These are phyloP conservation scores for Crocallis elinguaria DNA, from an alignment of 2,888 invertebrate genomes.

Conservation along the genomic window DNA sequence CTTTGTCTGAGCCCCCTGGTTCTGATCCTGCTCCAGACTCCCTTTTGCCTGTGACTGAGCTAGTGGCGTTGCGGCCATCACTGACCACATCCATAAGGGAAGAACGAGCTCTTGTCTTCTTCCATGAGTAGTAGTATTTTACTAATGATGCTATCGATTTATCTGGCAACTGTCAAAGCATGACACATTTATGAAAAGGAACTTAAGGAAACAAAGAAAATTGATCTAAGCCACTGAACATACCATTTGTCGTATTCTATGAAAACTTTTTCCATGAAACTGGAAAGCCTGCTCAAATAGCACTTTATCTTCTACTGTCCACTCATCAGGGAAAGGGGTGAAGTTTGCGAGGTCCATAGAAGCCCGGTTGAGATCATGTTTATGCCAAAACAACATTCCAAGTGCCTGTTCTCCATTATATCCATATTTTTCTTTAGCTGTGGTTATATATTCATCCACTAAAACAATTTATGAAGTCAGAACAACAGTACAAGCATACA, in stretches of 20 bases:
- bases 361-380: constrained; percentile 96
- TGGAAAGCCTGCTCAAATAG: constrained; percentile 99
- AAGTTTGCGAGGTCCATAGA: constrained; percentile 97
- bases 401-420: constrained; percentile 99
- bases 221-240: constrained; percentile 40
- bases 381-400: constrained; percentile 99
- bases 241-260: constrained; percentile 98
- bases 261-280: constrained; percentile 99
- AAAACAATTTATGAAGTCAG: constrained; percentile 1
- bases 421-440: constrained; percentile 98
- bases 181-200: not conserved
- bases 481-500: not conserved
- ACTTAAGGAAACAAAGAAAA: constrained; percentile 21
- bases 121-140: constrained; percentile 99
- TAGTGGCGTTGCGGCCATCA: constrained; percentile 89
- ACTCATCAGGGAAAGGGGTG: constrained; percentile 98
- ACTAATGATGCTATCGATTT: constrained; percentile 98
- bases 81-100: constrained; percentile 96
- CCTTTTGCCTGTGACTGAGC: constrained; percentile 85
- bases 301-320: constrained; percentile 99
- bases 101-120: constrained; percentile 95
- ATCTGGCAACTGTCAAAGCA: constrained; percentile 91
- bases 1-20: constrained; percentile 92
- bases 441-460: constrained; percentile 98
- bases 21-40: constrained; percentile 93